Percentiles rank a stretch among this genome's conserved stretches.
Evolutionary conservation across 2,888 invertebrate genomes (phyloP).

Genomic region (Drosophila picticornis): DNA sequence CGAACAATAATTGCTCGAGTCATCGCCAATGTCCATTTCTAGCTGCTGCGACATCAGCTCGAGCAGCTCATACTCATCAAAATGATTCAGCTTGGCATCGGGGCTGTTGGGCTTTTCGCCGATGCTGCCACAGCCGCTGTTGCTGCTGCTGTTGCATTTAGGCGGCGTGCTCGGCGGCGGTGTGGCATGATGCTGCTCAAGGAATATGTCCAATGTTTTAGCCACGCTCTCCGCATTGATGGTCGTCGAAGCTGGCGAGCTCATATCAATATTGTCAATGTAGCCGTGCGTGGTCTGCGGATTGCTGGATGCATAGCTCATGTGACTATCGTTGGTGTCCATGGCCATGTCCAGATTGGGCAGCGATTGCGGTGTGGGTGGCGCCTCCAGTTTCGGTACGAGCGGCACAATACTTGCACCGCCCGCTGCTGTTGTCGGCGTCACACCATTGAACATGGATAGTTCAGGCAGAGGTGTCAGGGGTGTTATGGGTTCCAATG

Average conservation of each 20-base stretch:
- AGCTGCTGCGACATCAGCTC: constrained; percentile 86
- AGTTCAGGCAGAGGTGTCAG: constrained; percentile 80
- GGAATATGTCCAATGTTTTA: constrained; percentile 84
- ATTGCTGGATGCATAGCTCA: constrained; percentile 39
- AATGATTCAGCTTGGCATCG: constrained; percentile 83
- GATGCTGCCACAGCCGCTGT: constrained; percentile 24
- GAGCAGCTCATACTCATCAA: constrained; percentile 84
- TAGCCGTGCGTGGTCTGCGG: constrained; percentile 47
- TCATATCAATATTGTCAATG: constrained; percentile 84
- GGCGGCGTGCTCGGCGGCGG: constrained; percentile 66
- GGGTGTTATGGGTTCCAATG: constrained; percentile 86
- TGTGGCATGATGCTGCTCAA: constrained; percentile 81
- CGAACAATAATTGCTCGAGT: constrained; percentile 67
- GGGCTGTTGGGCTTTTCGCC: constrained; percentile 68
- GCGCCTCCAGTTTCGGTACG: constrained; percentile 73
- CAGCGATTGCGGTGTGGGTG: constrained; percentile 61
- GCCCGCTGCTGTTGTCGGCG: constrained; percentile 56
- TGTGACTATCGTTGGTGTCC: constrained; percentile 67
- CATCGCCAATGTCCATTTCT: constrained; percentile 86
- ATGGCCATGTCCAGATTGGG: constrained; percentile 62
- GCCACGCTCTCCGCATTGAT: constrained; percentile 83
- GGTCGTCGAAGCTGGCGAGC: constrained; percentile 78
- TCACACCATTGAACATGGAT: constrained; percentile 50
- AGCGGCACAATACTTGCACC: constrained; percentile 65
- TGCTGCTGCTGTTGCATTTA: constrained; percentile 55